phyloP scores from a whole-genome alignment of 2,113 vertebrate genomes.

The Sorex araneus region DNA sequence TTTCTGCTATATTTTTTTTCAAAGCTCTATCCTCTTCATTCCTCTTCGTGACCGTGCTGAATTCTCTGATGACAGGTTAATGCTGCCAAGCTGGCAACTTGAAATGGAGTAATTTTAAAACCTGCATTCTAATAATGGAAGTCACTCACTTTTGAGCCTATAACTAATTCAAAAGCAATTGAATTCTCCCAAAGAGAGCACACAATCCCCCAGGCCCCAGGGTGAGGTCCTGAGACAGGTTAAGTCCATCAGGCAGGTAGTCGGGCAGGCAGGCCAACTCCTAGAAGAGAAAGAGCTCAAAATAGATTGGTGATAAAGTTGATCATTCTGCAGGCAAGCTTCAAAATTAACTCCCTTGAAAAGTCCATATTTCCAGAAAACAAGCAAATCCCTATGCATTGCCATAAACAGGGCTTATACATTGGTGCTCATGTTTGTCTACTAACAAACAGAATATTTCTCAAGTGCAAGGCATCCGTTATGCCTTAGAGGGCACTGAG shows the following conservation, averaged over 20 bases:
- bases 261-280: slow-evolving; percentile 17
- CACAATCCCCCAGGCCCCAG: slow-evolving; percentile 40
- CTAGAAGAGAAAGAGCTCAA: not conserved
- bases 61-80: slow-evolving; percentile 70
- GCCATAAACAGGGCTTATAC: not conserved
- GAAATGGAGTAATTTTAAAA: slow-evolving; percentile 76
- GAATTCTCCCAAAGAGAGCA: slow-evolving; percentile 75
- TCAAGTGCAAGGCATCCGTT: not conserved
- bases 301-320: slow-evolving; percentile 21
- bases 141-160: slow-evolving; percentile 62
- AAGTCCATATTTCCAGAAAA: not conserved
- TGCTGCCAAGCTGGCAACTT: slow-evolving; percentile 63
- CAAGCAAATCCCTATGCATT: not conserved
- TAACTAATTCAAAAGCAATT: slow-evolving; percentile 82
- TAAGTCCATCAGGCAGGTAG: slow-evolving; percentile 51
- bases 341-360: not conserved
- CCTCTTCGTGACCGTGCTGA: not conserved
- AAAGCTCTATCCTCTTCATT: slow-evolving; percentile 13
- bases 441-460: not conserved
- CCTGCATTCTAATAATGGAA: slow-evolving; percentile 68
- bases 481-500: not conserved
- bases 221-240: not conserved
- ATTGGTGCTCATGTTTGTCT: not conserved
- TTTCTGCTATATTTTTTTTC: slow-evolving; percentile 61
- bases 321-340: not conserved